phyloP scores from a whole-genome alignment of 1,140 invertebrate species.

The Holcopasites calliopsidis region DNA sequence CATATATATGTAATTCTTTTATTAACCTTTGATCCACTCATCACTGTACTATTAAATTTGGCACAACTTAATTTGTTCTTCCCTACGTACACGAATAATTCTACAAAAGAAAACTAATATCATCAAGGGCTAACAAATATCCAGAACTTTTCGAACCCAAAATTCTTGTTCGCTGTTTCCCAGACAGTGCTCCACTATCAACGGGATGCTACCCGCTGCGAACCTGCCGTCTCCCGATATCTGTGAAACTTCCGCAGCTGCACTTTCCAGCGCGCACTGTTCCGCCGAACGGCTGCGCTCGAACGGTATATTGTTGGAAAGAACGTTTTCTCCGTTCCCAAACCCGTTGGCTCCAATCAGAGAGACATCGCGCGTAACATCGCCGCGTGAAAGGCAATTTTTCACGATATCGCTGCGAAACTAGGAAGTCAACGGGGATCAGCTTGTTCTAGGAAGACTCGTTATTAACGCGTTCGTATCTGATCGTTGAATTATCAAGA shows the following conservation, averaged over 20 bases:
- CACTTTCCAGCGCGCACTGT: conserved; percentile 55
- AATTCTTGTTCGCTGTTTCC: too few species aligned
- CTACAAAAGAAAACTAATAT: too few species aligned
- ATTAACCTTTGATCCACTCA: too few species aligned
- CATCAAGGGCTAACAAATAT: too few species aligned
- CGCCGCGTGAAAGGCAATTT: conserved; percentile 19
- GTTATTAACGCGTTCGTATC: neutral
- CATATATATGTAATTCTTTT: too few species aligned
- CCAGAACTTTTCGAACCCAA: too few species aligned
- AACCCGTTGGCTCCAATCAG: neutral
- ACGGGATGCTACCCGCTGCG: conserved; percentile 27
- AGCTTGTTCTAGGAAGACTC: neutral
- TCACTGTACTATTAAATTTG: too few species aligned
- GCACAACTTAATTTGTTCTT: too few species aligned
- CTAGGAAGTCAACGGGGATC: conserved; percentile 14
- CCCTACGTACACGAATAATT: too few species aligned
- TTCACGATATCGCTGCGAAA: conserved; percentile 13
- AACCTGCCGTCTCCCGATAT: too few species aligned
- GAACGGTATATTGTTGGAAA: conserved; percentile 49
- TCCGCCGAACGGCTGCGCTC: conserved; percentile 40
- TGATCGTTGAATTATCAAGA: neutral
- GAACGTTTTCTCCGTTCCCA: conserved; percentile 37
- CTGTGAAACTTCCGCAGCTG: conserved; percentile 63
- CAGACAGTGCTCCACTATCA: too few species aligned
- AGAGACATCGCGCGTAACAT: conserved; percentile 1